Evolutionary conservation across 2,797 vertebrate genomes (phyloP), one percentile per base, ranked within the genome.

Genomic region (Rhincodon typus): DNA sequence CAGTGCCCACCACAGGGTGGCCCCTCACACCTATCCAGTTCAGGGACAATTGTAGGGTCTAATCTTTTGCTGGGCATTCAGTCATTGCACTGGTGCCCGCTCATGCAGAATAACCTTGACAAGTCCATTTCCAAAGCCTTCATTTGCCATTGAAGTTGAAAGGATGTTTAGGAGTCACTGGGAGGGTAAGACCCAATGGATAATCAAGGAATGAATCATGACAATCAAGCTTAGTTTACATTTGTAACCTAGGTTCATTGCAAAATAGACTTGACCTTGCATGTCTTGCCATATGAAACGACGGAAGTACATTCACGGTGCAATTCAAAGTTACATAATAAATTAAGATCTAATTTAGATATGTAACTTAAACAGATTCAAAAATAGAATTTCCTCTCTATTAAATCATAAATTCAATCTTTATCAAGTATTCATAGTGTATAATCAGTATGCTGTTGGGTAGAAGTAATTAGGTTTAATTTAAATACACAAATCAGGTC

Each of bases 401-500:
- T 69, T 93, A 93, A 93, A 69, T 69, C 66, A 67, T 69, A 10
- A 84, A 21, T 21, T 46, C 77, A 38, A 66, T n/a, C 34, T 93
- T 93, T 67, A 67, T 93, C 19, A 42, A 25, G 23, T 69, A 23
- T 2, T 57, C 57, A 4, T 42, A 4, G 23, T 93, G 90, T 69
- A 69, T 69, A 93, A 66, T 57, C 87, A 90, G 62, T 90, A 90
- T 62, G 30, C 53, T 90, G 87, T 34, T 62, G 87, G 8, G 62
- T 23, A 25, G 90, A 69, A n/a, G 62, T 95, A 95, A 95, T 77
- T 95, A 46, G 42, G 5, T 19, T 8, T 95, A 50, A 95, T 95
- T 95, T 95, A 53, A 30, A 77, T 95, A 57, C 27, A n/a, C 70
- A 95, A 95, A 77, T 95, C 42, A 95, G 94, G 42, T 53, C 70